These are phyloP conservation scores for Globodera rostochiensis DNA, from an alignment of 1,140 invertebrate species.

Conservation along the genomic window DNA sequence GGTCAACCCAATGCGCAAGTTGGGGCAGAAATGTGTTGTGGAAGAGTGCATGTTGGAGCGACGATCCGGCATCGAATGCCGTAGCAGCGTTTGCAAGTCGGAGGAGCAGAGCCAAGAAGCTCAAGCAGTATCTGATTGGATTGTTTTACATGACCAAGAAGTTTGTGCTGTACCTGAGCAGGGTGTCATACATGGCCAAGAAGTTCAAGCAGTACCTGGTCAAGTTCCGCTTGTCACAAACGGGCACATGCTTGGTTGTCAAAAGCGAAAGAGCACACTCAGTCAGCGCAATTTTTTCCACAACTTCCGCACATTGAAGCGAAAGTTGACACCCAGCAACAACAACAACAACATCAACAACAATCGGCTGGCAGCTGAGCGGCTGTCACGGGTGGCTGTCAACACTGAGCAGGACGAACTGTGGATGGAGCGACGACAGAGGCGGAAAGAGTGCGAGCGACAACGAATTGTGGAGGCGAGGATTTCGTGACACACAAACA, in stretches of 20 bases:
- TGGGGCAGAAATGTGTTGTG: not conserved
- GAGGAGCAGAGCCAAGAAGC: no score
- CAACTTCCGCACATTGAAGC: not conserved
- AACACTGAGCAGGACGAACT: constrained; percentile 2
- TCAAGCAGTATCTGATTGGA: no score
- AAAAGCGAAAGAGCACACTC: not conserved
- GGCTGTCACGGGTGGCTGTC: not conserved
- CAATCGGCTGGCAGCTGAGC: constrained; percentile 10
- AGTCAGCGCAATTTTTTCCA: not conserved
- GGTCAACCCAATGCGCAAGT: not conserved
- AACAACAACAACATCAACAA: not conserved
- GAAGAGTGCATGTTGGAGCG: no score
- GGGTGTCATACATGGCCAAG: no score
- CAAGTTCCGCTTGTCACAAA: no score
- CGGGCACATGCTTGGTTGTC: no score
- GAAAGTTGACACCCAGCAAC: not conserved
- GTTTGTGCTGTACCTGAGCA: no score
- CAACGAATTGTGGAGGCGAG: constrained; percentile 29
- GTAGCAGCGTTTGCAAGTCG: no score
- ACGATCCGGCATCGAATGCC: no score
- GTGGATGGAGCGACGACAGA: constrained; percentile 8
- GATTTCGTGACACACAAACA: not conserved
- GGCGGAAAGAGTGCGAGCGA: constrained; percentile 1
- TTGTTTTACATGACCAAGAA: no score
- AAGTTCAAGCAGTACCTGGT: not conserved